Evolutionary conservation across 1,140 invertebrate genomes (phyloP).

Genomic region (Brachionus koreanus): DNA sequence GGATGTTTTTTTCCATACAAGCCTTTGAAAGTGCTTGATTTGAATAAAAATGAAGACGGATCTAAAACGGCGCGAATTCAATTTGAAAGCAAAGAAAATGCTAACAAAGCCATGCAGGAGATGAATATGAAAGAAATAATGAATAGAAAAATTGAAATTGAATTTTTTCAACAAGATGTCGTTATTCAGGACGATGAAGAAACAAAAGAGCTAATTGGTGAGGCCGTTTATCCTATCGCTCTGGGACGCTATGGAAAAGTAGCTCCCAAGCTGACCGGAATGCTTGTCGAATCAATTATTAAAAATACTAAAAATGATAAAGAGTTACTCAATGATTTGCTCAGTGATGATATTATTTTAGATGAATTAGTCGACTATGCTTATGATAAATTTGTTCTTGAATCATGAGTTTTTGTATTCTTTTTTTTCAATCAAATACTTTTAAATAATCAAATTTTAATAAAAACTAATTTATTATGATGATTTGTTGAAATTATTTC

Average conservation of each 20-base stretch:
- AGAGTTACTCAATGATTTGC: background rate
- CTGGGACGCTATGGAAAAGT: background rate
- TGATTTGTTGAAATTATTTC: background rate
- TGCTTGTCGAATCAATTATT: background rate
- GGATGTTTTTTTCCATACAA: constrained; percentile 19
- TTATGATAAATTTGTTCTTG: constrained; percentile 18
- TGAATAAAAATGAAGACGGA: background rate
- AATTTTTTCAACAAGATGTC: background rate
- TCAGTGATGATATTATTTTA: background rate
- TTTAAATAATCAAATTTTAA: background rate
- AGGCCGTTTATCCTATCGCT: background rate
- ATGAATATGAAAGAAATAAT: constrained; percentile 16
- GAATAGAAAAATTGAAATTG: background rate
- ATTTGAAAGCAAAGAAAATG: background rate
- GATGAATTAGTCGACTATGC: constrained; percentile 4
- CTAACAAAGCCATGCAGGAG: background rate
- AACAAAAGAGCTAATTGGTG: background rate
- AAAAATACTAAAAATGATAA: constrained; percentile 10
- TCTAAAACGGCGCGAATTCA: background rate
- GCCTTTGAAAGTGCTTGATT: background rate
- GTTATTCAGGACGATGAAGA: background rate
- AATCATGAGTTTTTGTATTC: background rate
- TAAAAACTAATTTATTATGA: background rate
- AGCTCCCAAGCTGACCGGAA: background rate
- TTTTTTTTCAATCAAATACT: background rate